A percentile compares a stretch with the other conserved stretches of the same genome.
Conservation (phyloP, 2,113 vertebrate species). For the Toxotes jaculatrix region DNA sequence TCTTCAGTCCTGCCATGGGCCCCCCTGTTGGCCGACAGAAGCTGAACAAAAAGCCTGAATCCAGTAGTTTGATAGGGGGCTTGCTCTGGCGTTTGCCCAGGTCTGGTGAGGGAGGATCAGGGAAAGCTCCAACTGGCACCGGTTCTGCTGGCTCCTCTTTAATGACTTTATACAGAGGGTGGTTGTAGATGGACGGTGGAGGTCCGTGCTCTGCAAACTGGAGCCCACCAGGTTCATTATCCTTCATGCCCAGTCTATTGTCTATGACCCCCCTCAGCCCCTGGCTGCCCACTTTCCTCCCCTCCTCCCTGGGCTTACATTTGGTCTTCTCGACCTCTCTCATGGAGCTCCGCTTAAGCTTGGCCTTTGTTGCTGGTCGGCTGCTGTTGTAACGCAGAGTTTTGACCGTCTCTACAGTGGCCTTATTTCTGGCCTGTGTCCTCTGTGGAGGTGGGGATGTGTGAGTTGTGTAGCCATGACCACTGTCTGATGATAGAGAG, state of each 20-base stretch:
- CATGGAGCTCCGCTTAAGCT: constrained; percentile 37
- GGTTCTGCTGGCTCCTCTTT: constrained; percentile 86
- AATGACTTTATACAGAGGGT: constrained; percentile 83
- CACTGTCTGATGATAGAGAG: constrained; percentile 16
- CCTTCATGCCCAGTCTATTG: constrained; percentile 20
- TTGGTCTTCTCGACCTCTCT: constrained; percentile 47
- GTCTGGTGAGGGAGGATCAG: constrained; percentile 75
- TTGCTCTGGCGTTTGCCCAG: constrained; percentile 87
- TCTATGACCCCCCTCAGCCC: constrained; percentile 23
- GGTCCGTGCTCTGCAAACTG: constrained; percentile 58
- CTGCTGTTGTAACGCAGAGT: constrained; percentile 76
- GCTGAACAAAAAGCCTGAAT: constrained; percentile 86
- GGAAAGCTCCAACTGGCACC: constrained; percentile 74
- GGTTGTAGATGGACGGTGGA: constrained; percentile 70
- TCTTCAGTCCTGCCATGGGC: constrained; percentile 78
- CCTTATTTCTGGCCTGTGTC: constrained; percentile 37
- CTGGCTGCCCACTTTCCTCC: constrained; percentile 42
- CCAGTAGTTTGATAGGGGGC: constrained; percentile 85
- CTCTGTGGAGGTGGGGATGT: constrained; percentile 37
- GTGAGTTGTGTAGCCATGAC: not conserved
- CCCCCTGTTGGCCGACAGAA: constrained; percentile 81
- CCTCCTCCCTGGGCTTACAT: constrained; percentile 52
- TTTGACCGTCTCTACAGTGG: constrained; percentile 48
- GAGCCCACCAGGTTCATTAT: constrained; percentile 37
- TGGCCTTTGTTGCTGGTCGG: constrained; percentile 63